A percentile compares a stretch with the other conserved stretches of the same genome.
Conservation (phyloP, 2,888 invertebrate species). For the Podotricha telesiphe region DNA sequence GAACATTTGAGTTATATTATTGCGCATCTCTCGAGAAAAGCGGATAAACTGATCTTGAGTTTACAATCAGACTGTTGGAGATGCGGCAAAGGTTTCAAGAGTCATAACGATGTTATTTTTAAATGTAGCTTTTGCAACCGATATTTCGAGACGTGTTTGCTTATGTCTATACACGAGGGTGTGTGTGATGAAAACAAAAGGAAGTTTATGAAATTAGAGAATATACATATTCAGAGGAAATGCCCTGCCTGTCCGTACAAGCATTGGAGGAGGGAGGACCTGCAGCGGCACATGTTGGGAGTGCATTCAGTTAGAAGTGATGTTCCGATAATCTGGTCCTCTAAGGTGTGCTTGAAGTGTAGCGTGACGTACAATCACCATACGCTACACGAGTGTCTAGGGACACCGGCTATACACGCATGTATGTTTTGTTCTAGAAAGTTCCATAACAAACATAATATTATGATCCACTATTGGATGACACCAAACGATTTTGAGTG, state of each 20-base stretch:
- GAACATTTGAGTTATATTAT: not conserved
- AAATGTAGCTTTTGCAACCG: slow-evolving; percentile 46
- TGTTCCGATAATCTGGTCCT: slow-evolving; percentile 37
- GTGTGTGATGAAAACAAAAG: slow-evolving; percentile 35
- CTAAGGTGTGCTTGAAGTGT: slow-evolving; percentile 22
- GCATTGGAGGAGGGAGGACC: not conserved
- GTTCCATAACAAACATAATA: slow-evolving; percentile 43
- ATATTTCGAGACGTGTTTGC: slow-evolving; percentile 47
- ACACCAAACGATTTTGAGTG: slow-evolving; percentile 40
- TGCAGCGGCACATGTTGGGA: slow-evolving; percentile 45
- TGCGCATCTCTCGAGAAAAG: not conserved
- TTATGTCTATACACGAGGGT: slow-evolving; percentile 40
- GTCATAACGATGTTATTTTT: slow-evolving; percentile 38
- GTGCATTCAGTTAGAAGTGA: slow-evolving; percentile 58
- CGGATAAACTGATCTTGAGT: fast-evolving
- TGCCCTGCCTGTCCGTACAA: slow-evolving; percentile 42
- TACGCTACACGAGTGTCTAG: slow-evolving; percentile 48
- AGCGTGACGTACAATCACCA: not conserved
- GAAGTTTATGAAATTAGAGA: not conserved
- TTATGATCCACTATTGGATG: slow-evolving; percentile 43
- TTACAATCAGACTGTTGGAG: slow-evolving; percentile 51
- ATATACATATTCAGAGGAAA: not conserved
- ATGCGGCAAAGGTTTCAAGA: slow-evolving; percentile 48
- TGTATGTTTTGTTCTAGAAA: slow-evolving; percentile 51
- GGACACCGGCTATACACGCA: fast-evolving